Evolutionary conservation across 1,140 invertebrate species (phyloP).

Genomic region (Drosophila sechellia): DNA sequence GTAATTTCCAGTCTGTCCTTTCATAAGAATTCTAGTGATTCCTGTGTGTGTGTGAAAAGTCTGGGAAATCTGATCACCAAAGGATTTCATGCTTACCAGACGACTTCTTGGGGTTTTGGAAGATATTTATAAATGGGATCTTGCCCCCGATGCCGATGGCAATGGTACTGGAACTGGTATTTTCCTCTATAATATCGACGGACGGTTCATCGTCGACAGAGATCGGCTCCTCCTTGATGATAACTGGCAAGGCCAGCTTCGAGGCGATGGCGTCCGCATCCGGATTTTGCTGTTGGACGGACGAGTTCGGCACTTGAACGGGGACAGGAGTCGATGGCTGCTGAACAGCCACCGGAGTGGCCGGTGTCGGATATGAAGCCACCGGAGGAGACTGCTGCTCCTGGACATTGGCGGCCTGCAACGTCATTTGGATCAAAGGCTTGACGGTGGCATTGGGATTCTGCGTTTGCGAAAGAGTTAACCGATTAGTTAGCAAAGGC

Average conservation of each 20-base stretch:
- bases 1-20: too few relatives aligned
- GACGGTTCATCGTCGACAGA: background rate
- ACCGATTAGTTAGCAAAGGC: background rate
- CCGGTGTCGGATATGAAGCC: too few relatives aligned
- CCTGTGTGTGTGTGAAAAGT: too few relatives aligned
- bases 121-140: conserved; percentile 81
- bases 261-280: background rate
- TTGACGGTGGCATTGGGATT: conserved; percentile 52
- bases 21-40: too few relatives aligned
- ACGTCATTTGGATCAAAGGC: conserved; percentile 31
- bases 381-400: background rate
- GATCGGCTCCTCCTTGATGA: conserved; percentile 27
- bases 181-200: conserved; percentile 22
- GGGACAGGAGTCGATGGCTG: background rate
- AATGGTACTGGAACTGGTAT: background rate
- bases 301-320: too few relatives aligned
- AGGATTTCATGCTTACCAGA: conserved; percentile 52
- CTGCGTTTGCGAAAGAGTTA: conserved; percentile 49
- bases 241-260: conserved; percentile 23
- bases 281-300: background rate
- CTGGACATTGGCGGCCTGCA: background rate
- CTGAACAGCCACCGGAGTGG: background rate
- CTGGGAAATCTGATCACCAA: too few relatives aligned
- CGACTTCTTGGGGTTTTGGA: conserved; percentile 80
- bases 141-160: conserved; percentile 48